Percentiles rank a stretch among this genome's conserved stretches.
phyloP scores from a whole-genome alignment of 1,140 invertebrate genomes.

The Zaprionus davidi region DNA sequence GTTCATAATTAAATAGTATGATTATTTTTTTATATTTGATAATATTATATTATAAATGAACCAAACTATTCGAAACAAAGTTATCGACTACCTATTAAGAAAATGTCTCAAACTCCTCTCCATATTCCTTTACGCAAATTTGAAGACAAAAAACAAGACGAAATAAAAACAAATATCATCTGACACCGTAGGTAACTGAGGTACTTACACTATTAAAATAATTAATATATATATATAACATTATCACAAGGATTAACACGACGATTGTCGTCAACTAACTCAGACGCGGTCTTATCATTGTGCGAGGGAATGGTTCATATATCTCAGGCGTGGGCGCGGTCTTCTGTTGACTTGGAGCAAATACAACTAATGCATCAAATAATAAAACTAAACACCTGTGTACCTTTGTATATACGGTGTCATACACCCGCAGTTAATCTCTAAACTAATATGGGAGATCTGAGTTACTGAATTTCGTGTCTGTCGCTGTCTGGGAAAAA shows the following conservation, averaged over 20 bases:
- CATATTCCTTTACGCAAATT: not conserved
- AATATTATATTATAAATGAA: no score
- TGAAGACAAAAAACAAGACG: not conserved
- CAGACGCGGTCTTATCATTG: slow-evolving; percentile 14
- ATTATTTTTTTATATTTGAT: no score
- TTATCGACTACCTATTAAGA: not conserved
- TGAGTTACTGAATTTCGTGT: slow-evolving; percentile 26
- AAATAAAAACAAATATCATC: not conserved
- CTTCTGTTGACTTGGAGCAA: slow-evolving; percentile 11
- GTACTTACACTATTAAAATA: not conserved
- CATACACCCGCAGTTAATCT: slow-evolving; percentile 6
- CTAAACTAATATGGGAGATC: slow-evolving; percentile 18
- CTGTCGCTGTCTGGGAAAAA: slow-evolving; percentile 42
- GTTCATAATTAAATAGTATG: no score
- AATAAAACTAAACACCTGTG: slow-evolving; percentile 4
- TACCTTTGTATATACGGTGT: not conserved
- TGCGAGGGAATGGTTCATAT: not conserved
- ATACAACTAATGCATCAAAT: slow-evolving; percentile 15
- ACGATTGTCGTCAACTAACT: slow-evolving; percentile 1
- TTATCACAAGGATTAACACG: slow-evolving; percentile 11
- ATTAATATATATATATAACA: slow-evolving; percentile 2
- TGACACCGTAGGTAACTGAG: not conserved
- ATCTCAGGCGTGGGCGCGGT: not conserved
- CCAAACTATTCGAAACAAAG: no score
- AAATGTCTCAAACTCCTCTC: not conserved